Base-by-base conservation (phyloP, 2,797 vertebrate genomes). In the Tangara arthus region DNA sequence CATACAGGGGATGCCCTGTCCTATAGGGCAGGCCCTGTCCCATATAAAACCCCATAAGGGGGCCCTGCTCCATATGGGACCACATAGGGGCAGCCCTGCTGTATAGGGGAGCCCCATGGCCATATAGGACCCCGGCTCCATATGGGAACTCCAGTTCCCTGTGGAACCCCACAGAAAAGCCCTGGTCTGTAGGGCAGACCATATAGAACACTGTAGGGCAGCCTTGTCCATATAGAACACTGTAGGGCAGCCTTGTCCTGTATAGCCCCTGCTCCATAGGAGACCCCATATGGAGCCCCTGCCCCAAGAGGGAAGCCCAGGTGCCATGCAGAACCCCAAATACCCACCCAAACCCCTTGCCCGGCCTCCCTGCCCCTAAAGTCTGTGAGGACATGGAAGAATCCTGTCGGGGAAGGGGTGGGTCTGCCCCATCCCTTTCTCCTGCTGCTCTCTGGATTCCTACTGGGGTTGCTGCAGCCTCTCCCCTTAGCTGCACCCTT, bases 1-100 rank as follows among this genome's bases (percentile, higher is more conserved):
- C 28, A 6, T 46, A 0, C 3, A 9, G 4, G 24, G 46, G 6
- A 32, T 17, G 41, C 26, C 9, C 13, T 15, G 37, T 4, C 8
- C 55, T 46, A 8, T 12, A 12, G 17, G 28, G 13, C 28, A 39
- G 22, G 8, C 23, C 8, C 55, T 27, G 17, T 14, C 20, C 50
- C 52, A 0, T 23, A 1, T 2, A 4, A 20, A 12, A 19, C 2
- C 18, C 53, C 30, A 0, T 3, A 37, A 7, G 15, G 15, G 34
- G 57, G 12, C 26, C 18, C 14, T 28, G 39, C 4, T 76, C 57
- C 30, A 3, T 11, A 8, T 3, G 20, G 39, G 16, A 30, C 2
- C 21, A 8, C 14, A 1, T 8, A 22, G 9, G 28, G 55, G 18
- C 56, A 28, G 57, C 15, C 15, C 10, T 32, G 65, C 17, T 20